Base-by-base conservation (phyloP, 2,888 invertebrate genomes). In the Allophyes oxyacanthae region DNA sequence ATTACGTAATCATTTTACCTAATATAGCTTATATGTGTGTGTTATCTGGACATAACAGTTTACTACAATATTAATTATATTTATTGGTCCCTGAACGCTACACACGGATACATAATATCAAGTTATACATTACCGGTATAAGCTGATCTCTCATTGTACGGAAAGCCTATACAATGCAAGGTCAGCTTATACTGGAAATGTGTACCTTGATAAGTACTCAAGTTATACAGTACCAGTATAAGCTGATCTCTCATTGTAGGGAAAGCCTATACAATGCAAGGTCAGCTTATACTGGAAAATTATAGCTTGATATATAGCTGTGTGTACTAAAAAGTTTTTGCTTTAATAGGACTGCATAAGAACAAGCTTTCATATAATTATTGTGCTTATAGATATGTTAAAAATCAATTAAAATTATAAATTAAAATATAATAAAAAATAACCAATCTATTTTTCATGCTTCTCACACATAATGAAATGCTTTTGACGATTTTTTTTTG, bases 401-500 rank as follows among this genome's bases (percentile, higher is more conserved):
- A 80, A 77, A 77, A 73, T 77, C 67, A 79, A 79, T 79, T 76
- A 85, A 81, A 78, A 58, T 54, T 52, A 43, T 60, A 46, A 60
- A 44, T 57, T 71, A 79, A 72, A 75, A 72, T 64, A 56, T 32
- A 36, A 20, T 79, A 79, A 78, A 10, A 13, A 40, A 66, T 72
- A 77, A 77, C 64, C 64, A 63, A 61, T 81, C 72, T 84, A 85
- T 88, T 82, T 85, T 69, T 79, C 55, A 76, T 72, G 85, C 86
- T 84, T 83, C 78, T 83, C 82, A 75, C 78, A 79, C 68, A 53
- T 50, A 72, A 83, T 88, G 92, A 91, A 92, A 91, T 93, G 92
- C 91, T 92, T 84, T 92, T 91, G 92, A 68, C 38, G 66, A 48
- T 59, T 67, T 72, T 75, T 64, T 68, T 58, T 71, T 70, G 72